A percentile compares a stretch with the other conserved stretches of the same genome.
These are phyloP conservation scores for Enhydra lutris DNA, from an alignment of 2,113 vertebrate genomes.

Conservation along the genomic window DNA sequence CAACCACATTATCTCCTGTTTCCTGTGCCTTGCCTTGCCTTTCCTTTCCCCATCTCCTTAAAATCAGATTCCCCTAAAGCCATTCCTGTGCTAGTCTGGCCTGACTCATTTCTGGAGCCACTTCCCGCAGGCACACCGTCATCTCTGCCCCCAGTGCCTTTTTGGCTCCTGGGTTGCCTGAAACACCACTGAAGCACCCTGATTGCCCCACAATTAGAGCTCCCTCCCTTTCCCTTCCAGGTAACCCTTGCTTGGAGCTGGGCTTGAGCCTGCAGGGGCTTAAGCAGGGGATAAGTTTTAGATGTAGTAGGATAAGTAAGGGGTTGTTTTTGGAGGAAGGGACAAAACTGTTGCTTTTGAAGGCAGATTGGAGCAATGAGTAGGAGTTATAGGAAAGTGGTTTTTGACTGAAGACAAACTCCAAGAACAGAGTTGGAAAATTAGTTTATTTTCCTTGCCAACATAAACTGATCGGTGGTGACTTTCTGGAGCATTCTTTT, in stretches of 20 bases:
- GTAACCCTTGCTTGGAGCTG: neutral
- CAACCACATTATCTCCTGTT: neutral
- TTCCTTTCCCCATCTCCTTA: neutral
- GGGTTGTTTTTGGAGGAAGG: constrained; percentile 30
- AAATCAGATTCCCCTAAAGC: neutral
- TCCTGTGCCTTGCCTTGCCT: neutral
- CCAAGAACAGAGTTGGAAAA: constrained; percentile 63
- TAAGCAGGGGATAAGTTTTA: neutral
- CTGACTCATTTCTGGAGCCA: neutral
- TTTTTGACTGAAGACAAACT: constrained; percentile 59
- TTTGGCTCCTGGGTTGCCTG: neutral
- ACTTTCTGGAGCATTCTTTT: constrained; percentile 57
- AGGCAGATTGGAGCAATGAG: constrained; percentile 41
- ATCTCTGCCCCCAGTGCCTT: neutral
- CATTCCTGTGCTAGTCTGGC: neutral
- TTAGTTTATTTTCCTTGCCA: constrained; percentile 57
- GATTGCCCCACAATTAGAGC: neutral
- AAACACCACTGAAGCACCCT: neutral
- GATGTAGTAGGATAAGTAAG: constrained; percentile 3
- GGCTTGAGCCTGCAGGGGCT: neutral
- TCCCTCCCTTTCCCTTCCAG: neutral
- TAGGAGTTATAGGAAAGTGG: constrained; percentile 37
- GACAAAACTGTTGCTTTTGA: constrained; percentile 10
- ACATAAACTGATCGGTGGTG: constrained; percentile 54
- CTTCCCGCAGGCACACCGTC: neutral